These are phyloP conservation scores for Hephaestus fuliginosus DNA, from an alignment of 2,797 vertebrate species.

Conservation along the genomic window DNA sequence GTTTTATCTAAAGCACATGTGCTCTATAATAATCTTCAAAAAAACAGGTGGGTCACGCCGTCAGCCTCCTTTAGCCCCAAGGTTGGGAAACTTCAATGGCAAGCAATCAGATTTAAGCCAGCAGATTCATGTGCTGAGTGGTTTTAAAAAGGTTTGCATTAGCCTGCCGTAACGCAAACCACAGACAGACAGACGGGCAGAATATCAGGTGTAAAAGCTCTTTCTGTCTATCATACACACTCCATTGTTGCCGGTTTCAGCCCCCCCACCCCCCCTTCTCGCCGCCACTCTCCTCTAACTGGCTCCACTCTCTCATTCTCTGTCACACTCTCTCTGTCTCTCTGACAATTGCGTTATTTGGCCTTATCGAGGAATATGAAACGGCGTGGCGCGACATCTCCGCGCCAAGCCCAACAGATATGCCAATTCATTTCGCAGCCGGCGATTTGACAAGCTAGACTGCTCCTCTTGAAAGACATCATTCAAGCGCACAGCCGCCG, in stretches of 20 bases:
- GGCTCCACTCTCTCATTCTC: constrained; percentile 74
- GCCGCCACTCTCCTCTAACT: constrained; percentile 63
- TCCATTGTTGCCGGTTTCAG: constrained; percentile 73
- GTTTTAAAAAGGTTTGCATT: constrained; percentile 75
- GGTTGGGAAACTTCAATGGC: constrained; percentile 65
- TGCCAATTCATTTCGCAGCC: constrained; percentile 96
- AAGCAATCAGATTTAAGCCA: constrained; percentile 73
- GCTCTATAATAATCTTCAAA: constrained; percentile 57
- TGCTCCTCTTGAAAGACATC: constrained; percentile 99
- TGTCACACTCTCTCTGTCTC: constrained; percentile 85
- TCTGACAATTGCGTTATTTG: constrained; percentile 94
- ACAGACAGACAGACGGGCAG: constrained; percentile 46
- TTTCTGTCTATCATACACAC: constrained; percentile 76
- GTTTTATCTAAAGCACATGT: constrained; percentile 49
- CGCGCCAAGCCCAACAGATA: constrained; percentile 92
- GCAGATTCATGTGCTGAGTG: constrained; percentile 65
- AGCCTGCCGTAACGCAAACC: constrained; percentile 52
- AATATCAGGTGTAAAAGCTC: constrained; percentile 74
- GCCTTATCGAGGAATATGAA: constrained; percentile 98
- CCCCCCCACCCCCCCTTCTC: constrained; percentile 20
- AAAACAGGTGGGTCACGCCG: constrained; percentile 59
- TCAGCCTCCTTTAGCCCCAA: constrained; percentile 37
- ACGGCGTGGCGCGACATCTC: constrained; percentile 93
- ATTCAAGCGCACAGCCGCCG: constrained; percentile 89
- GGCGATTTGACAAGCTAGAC: constrained; percentile 98